Evolutionary conservation across 2,797 vertebrate species (phyloP), one percentile per base, ranked within the genome.

Genomic region (Gallinago stenura): DNA sequence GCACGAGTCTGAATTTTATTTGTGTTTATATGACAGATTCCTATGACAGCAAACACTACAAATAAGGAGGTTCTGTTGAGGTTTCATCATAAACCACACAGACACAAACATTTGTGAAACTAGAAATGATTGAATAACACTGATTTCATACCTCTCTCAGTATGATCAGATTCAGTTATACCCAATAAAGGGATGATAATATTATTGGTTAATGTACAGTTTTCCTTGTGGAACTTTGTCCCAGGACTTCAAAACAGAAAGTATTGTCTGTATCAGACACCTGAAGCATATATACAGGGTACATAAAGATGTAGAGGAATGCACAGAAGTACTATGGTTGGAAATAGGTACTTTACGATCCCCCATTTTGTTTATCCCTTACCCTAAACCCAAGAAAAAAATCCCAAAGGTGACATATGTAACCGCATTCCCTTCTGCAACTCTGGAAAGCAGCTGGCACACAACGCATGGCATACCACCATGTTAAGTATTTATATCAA

Each of bases 191-290:
- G 10, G 18, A 13, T 16, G 39, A 43, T 10, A 17, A 9, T 18
- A 20, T 12, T 14, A 33, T 8, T 16, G 35, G 3, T 7, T 9
- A 20, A 31, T 2, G 4, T 5, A 33, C 0, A 13, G 12, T 51
- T 33, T 43, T 54, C 62, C 31, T 41, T 11, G 9, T 9, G 33
- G 64, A 77, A 39, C 51, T 56, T 7, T 33, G 14, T 20, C 39
- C 15, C 33, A 66, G 56, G 24, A 66, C 30, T n/a, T 56, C 0
- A 14, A 69, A 57, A 12, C 25, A 86, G 65, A 83, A 66, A 1
- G 1, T 5, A 28, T 31, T 8, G 4, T 7, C 19, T 25, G 0
- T 4, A 9, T 66, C 31, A 46, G 20, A 60, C 4, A 50, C 25
- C 21, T 35, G 30, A 79, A 72, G 50, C 16, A 28, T 1, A 1